Evolutionary conservation across 1,140 invertebrate genomes (phyloP), one percentile per base, ranked within the genome.

Genomic region (Physella acuta): DNA sequence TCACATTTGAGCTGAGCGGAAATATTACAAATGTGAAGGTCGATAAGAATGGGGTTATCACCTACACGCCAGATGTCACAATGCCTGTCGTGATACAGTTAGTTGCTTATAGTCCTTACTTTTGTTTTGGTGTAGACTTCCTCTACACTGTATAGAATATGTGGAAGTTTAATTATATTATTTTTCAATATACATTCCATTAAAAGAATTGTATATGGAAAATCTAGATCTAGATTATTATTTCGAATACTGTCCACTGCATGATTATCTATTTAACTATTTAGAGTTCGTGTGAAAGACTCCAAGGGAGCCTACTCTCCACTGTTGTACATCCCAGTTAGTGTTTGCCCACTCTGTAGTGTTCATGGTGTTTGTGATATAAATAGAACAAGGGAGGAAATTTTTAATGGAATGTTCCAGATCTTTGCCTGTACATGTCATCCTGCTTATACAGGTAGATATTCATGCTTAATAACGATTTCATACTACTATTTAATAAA

Each of bases 311-410:
- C 58, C 20, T 44, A 64, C 16, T 74, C 73, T 3, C 31, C 51
- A n/a, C 61, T 64, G 16, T 11, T 60, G 52, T 34, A 65, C 0
- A 53, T 74, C 0, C 58, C 56, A 1, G 31, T 74, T 3, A 49
- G 58, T 33, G 34, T 68, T 52, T 74, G 73, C 49, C 66, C 70
- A 17, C 64, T 62, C 17, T 74, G 73, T 61, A 63, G 26, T 34
- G 44, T 52, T 26, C 52, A 71, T 44, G 73, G 73, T 31, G 4
- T 24, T 11, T 74, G 73, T 67, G 66, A 74, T 31, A 49, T 49
- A 36, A 58, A 39, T 2, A 52, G 65, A 16, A 26, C 58, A 17
- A 49, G 37, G 44, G 51, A 26, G 3, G 31, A 17, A 4, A 37
- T 20, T 20, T 58, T 33, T 0, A 55, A 28, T 17, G 34, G 49